A percentile compares a stretch with the other conserved stretches of the same genome.
These are phyloP conservation scores for Tethea ocularis DNA, from an alignment of 2,888 invertebrate genomes.

Conservation along the genomic window DNA sequence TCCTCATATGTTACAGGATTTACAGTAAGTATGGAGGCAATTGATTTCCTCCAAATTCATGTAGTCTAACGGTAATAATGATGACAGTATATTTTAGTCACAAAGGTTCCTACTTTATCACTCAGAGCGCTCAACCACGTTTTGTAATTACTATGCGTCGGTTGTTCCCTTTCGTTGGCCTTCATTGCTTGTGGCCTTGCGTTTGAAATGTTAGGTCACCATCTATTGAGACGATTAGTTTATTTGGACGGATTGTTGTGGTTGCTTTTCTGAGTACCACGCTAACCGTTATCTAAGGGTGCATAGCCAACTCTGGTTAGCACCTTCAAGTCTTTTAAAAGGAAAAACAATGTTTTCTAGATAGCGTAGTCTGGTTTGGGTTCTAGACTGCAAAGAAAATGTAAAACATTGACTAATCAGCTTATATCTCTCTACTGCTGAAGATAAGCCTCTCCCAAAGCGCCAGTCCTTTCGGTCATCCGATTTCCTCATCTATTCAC, in stretches of 20 bases:
- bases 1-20: not conserved
- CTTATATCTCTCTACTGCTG: no score
- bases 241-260: not conserved
- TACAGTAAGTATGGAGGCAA: not conserved
- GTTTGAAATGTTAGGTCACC: not conserved
- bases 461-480: no score
- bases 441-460: no score
- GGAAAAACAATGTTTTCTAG: no score
- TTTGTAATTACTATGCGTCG: not conserved
- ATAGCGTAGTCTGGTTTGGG: no score
- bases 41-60: not conserved
- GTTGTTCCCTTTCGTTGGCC: slow-evolving; percentile 14
- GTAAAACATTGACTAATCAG: no score
- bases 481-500: no score
- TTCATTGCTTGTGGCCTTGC: slow-evolving; percentile 7
- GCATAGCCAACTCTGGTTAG: no score
- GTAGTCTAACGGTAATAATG: not conserved
- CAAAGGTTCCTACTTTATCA: not conserved
- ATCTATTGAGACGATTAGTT: not conserved
- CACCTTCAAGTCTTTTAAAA: no score
- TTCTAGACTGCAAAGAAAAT: no score
- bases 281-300: no score
- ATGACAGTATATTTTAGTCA: not conserved
- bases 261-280: no score
- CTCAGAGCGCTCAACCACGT: not conserved